Conservation (phyloP, 2,888 invertebrate genomes). For the Nysson spinosus region DNA sequence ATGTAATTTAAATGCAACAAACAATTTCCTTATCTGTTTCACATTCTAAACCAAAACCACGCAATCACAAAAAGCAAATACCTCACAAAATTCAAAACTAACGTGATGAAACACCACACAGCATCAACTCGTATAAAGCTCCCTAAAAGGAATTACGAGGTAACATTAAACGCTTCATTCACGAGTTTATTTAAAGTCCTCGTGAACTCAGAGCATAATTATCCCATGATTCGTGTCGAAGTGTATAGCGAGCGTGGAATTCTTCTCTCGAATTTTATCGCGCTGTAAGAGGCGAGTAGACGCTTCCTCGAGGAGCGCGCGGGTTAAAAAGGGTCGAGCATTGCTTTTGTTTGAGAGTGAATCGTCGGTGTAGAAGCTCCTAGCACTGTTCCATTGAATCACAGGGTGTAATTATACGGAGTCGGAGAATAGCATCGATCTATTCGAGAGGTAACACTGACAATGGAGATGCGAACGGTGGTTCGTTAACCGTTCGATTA, state of each 20-base stretch:
- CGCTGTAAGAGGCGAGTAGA: background rate
- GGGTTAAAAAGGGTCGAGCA: constrained; percentile 56
- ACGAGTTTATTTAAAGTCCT: constrained; percentile 6
- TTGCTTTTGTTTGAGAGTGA: constrained; percentile 52
- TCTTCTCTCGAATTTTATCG: constrained; percentile 20
- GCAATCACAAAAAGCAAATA: too few species aligned
- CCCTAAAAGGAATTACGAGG: background rate
- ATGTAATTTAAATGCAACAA: too few species aligned
- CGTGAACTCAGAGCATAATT: constrained; percentile 24
- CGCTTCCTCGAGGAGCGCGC: constrained; percentile 32
- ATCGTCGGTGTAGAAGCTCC: constrained; percentile 33
- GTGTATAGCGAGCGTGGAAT: constrained; percentile 11
- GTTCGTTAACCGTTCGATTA: constrained; percentile 67
- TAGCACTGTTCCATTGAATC: constrained; percentile 46
- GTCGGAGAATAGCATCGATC: constrained; percentile 52
- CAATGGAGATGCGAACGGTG: constrained; percentile 51
- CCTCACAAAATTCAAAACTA: too few species aligned
- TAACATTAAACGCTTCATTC: background rate
- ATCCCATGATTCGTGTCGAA: constrained; percentile 19
- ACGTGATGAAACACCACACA: too few species aligned
- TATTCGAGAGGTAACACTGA: constrained; percentile 42
- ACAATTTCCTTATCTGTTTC: too few species aligned
- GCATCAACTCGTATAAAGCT: too few species aligned
- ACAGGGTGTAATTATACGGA: constrained; percentile 53
- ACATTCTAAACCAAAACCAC: too few species aligned